Conservation (phyloP, 2,888 invertebrate species). For the Seira musarum region DNA sequence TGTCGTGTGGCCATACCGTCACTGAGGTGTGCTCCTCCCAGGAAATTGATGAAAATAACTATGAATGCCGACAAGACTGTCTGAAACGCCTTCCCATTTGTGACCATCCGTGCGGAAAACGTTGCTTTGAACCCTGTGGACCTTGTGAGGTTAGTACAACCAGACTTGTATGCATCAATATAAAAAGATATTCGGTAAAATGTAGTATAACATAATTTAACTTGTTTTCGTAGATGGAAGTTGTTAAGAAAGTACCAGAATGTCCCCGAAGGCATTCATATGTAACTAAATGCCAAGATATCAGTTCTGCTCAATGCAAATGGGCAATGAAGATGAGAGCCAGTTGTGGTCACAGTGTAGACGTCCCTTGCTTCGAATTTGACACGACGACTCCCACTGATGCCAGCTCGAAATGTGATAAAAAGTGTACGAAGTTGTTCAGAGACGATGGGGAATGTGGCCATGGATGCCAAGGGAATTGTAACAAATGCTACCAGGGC, state of each 20-base stretch:
- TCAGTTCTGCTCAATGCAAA: background rate
- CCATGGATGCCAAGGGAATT: slow-evolving; percentile 76
- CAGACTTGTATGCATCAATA: background rate
- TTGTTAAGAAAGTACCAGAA: background rate
- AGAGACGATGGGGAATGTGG: slow-evolving; percentile 72
- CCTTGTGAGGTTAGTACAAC: slow-evolving; percentile 38
- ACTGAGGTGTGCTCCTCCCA: background rate
- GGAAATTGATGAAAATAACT: background rate
- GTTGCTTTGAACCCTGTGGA: slow-evolving; percentile 51
- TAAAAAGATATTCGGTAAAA: background rate
- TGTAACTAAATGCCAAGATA: background rate
- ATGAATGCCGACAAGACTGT: background rate
- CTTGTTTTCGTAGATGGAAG: background rate
- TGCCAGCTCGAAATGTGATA: slow-evolving; percentile 63
- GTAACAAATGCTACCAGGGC: slow-evolving; percentile 77
- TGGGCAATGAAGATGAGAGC: background rate
- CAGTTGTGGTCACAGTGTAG: slow-evolving; percentile 34
- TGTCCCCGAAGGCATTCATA: slow-evolving; percentile 8
- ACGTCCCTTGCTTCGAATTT: slow-evolving; percentile 13
- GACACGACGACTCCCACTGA: slow-evolving; percentile 69
- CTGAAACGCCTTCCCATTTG: background rate
- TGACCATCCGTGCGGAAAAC: slow-evolving; percentile 33
- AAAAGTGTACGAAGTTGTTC: slow-evolving; percentile 34
- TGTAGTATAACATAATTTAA: background rate
- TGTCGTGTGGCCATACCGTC: background rate